phyloP scores from a whole-genome alignment of 2,113 vertebrate genomes.

The Callocephalon fimbriatum region DNA sequence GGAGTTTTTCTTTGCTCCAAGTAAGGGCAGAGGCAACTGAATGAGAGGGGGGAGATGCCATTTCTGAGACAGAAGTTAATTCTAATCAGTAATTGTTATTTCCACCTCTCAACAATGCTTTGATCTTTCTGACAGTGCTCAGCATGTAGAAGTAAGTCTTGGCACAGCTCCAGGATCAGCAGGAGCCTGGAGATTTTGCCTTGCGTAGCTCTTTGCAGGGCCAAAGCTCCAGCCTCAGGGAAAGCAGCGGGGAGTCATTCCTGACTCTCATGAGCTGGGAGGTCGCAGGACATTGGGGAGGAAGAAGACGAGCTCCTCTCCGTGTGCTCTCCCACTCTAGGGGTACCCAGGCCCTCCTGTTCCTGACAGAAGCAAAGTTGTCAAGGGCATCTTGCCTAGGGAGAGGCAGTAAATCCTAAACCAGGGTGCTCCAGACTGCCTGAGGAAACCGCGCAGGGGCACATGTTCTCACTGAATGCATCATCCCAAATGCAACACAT shows the following conservation, averaged over 20 bases:
- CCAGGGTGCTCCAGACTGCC: background rate
- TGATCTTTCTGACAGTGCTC: background rate
- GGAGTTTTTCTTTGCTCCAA: background rate
- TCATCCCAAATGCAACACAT: background rate
- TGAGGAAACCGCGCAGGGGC: background rate
- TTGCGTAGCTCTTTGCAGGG: background rate
- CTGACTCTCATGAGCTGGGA: background rate
- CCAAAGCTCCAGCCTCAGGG: background rate
- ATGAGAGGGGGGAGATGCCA: background rate
- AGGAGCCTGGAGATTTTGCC: background rate
- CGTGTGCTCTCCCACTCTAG: background rate
- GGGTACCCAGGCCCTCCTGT: background rate
- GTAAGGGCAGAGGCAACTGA: background rate
- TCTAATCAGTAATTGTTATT: background rate
- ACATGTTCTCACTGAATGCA: background rate
- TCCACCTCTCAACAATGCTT: background rate
- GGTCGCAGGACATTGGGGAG: background rate
- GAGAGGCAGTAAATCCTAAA: background rate
- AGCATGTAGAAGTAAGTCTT: background rate
- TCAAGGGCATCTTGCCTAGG: background rate
- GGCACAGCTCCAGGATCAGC: background rate
- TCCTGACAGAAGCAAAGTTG: background rate
- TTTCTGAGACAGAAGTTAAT: background rate
- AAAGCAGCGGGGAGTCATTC: fast-evolving
- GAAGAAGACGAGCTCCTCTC: background rate